These are phyloP conservation scores for Drosophila rhopaloa DNA, from an alignment of 1,140 invertebrate species.

Conservation along the genomic window DNA sequence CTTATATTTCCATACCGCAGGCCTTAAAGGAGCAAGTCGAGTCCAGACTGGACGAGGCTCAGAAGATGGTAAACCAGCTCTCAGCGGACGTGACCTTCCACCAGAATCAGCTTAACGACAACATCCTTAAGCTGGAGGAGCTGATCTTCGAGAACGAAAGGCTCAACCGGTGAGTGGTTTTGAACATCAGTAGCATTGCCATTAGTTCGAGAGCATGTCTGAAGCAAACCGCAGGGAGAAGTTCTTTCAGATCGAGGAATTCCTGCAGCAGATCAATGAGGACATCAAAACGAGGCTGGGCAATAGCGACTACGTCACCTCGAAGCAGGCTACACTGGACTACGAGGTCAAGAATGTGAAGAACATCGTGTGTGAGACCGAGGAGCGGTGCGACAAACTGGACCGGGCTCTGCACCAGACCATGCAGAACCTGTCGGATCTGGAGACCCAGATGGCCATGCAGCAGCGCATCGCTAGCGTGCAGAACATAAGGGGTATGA, in stretches of 20 bases:
- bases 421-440: constrained; percentile 70
- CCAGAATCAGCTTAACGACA: constrained; percentile 78
- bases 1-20: not conserved
- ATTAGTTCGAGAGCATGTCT: not conserved
- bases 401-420: constrained; percentile 69
- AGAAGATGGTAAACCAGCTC: constrained; percentile 72
- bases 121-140: constrained; percentile 77
- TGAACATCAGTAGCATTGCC: not conserved
- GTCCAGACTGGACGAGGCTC: constrained; percentile 54
- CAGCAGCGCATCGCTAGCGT: constrained; percentile 73
- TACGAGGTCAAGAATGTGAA: constrained; percentile 82
- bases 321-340: constrained; percentile 75
- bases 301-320: constrained; percentile 48
- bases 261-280: constrained; percentile 66
- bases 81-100: constrained; percentile 66
- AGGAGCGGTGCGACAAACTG: constrained; percentile 82
- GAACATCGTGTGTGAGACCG: constrained; percentile 80
- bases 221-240: constrained; percentile 53
- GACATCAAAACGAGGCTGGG: constrained; percentile 74
- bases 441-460: constrained; percentile 78
- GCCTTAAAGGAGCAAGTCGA: constrained; percentile 56
- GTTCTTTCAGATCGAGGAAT: constrained; percentile 77
- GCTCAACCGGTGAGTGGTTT: constrained; percentile 52
- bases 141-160: constrained; percentile 72
- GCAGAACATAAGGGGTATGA: constrained; percentile 68